Base-by-base conservation (phyloP, 1,140 invertebrate genomes). In the Lepidotrigona ventralis region DNA sequence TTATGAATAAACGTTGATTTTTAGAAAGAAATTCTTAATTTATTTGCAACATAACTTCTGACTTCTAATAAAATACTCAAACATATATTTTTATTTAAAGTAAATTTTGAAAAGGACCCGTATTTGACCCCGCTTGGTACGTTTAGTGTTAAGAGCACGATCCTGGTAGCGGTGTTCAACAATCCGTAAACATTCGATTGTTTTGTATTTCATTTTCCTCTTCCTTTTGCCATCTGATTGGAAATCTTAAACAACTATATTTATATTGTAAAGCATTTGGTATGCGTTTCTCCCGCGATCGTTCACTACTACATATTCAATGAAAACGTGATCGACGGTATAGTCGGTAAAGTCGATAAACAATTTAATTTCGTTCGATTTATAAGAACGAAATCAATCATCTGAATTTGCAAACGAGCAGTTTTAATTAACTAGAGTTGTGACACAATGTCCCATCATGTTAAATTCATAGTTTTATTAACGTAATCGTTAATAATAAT, bases 251-350 rank as follows among this genome's bases (percentile, higher is more conserved):
- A 88, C 26, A 70, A 80, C 80, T 89, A 88, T 78, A 81, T 87
- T 88, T 89, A 88, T 87, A 85, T 85, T 68, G 58, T 83, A 83
- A 87, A 89, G 87, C 87, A 87, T 88, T 80, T 80, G 85, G 82
- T 83, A 86, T 85, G 68, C 85, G 73, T 77, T 77, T 72, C 56
- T 54, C 63, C 83, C 77, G 60, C 76, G 74, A 87, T 87, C 86
- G 86, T 66, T 9, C 68, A 63, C 60, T 26, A 75, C 72, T 78
- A 68, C 60, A 29, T n/a, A 1, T 63, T 33, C 23, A 17, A 69
- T 33, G 54, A n/a, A 33, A 9, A n/a, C n/a, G 26, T 33, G 19
- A 53, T 51, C n/a, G 54, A 51, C 33, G 33, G 33, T 33, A 33
- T 33, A 33, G 1, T 33, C 33, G 33, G 29, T 29, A 29, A 29